Percentiles rank a stretch among this genome's conserved stretches.
Evolutionary conservation across 2,113 vertebrate species (phyloP).

Genomic region (Eidolon helvum): DNA sequence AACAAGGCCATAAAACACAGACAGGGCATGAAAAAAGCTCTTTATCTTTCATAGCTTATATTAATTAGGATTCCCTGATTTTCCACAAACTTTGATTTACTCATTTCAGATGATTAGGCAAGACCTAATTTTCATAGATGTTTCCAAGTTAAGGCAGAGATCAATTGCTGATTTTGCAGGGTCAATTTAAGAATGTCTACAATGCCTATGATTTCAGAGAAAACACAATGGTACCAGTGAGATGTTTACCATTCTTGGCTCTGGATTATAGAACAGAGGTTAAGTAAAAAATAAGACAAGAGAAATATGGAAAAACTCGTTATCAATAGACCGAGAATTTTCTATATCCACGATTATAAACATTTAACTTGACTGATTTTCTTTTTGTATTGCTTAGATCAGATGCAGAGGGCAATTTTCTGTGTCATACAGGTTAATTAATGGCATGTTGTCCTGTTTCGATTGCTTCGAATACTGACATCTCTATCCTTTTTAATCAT

Average conservation of each 20-base stretch:
- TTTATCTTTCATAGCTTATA: neutral
- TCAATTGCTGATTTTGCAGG: neutral
- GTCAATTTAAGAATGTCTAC: neutral
- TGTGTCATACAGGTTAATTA: neutral
- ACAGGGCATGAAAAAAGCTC: neutral
- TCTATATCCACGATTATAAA: neutral
- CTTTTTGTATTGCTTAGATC: neutral
- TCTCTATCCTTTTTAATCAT: neutral
- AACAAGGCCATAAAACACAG: neutral
- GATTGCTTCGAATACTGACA: neutral
- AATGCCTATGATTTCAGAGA: neutral
- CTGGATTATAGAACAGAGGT: neutral
- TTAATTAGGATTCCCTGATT: neutral
- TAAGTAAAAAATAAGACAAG: neutral
- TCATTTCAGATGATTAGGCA: neutral
- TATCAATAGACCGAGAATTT: neutral
- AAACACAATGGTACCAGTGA: neutral
- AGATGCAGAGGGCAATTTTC: neutral
- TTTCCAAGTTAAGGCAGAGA: neutral
- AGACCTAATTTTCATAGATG: neutral
- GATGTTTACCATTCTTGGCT: neutral
- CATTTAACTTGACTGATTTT: neutral
- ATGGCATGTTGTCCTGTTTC: neutral
- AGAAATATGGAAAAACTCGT: neutral
- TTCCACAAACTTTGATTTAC: neutral